Percentiles rank a stretch among this genome's conserved stretches.
phyloP scores from a whole-genome alignment of 1,140 invertebrate genomes.

The Caerostris darwini region DNA sequence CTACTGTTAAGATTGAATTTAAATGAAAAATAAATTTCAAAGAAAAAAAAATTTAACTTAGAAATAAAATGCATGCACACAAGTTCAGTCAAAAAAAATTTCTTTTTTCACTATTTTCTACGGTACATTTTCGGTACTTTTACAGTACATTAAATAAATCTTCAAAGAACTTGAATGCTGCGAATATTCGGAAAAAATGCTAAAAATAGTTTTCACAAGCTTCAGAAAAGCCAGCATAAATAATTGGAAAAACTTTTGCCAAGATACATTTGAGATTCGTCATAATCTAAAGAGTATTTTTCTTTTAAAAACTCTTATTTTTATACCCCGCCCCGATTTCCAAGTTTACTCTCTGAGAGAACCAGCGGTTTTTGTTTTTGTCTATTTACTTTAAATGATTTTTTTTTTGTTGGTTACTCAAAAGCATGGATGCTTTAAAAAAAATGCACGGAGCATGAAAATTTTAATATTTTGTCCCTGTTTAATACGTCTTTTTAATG shows the following conservation, averaged over 20 bases:
- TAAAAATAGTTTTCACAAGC: background rate
- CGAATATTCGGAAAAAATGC: background rate
- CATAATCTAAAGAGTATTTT: background rate
- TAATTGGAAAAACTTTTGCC: background rate
- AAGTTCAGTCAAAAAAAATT: background rate
- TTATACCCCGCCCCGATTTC: background rate
- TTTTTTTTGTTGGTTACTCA: background rate
- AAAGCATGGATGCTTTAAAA: background rate
- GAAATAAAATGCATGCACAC: background rate
- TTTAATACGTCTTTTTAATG: background rate
- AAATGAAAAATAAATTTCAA: background rate
- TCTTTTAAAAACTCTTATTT: background rate
- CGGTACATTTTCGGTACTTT: background rate
- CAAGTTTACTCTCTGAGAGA: background rate
- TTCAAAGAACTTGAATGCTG: background rate
- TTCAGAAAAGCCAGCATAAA: background rate
- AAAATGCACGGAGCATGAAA: background rate
- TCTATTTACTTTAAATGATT: background rate
- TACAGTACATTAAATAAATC: background rate
- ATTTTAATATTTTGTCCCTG: constrained; percentile 18
- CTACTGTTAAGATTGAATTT: too few species aligned
- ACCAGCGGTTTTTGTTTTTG: background rate
- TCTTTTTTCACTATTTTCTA: background rate
- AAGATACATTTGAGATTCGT: background rate
- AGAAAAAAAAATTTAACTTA: background rate